A percentile compares a stretch with the other conserved stretches of the same genome.
Evolutionary conservation across 2,888 invertebrate genomes (phyloP).

Genomic region (Lasioglossum zephyrum): DNA sequence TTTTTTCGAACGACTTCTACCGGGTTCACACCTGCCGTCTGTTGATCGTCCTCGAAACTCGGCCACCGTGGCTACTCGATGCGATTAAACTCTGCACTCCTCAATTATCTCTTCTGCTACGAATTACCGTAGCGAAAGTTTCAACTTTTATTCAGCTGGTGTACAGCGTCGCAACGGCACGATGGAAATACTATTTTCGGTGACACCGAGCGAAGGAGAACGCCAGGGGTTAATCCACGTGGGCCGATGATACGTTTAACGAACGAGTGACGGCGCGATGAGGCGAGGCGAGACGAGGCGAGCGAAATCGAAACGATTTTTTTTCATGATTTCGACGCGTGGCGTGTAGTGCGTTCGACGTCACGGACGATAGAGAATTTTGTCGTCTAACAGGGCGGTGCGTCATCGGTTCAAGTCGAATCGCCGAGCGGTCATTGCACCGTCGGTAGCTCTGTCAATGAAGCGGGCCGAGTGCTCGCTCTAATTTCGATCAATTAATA

Average conservation of each 20-base stretch:
- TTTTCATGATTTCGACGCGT: constrained; percentile 52
- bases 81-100: background rate
- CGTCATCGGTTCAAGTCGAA: constrained; percentile 78
- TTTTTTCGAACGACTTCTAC: constrained; percentile 21
- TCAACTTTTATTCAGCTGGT: background rate
- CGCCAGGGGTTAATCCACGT: background rate
- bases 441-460: constrained; percentile 77
- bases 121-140: constrained; percentile 2
- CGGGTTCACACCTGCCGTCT: background rate
- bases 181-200: background rate
- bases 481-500: constrained; percentile 83
- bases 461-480: constrained; percentile 76
- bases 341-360: constrained; percentile 50
- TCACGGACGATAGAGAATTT: constrained; percentile 75
- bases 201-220: background rate
- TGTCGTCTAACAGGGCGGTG: constrained; percentile 74
- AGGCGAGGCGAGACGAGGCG: constrained; percentile 1
- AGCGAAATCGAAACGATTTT: constrained; percentile 31
- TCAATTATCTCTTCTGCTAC: background rate
- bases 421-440: constrained; percentile 81
- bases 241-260: background rate
- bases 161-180: no score
- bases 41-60: background rate
- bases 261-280: background rate
- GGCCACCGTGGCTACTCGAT: background rate